Conservation (phyloP, 2,797 vertebrate genomes). For the Pampus argenteus region DNA sequence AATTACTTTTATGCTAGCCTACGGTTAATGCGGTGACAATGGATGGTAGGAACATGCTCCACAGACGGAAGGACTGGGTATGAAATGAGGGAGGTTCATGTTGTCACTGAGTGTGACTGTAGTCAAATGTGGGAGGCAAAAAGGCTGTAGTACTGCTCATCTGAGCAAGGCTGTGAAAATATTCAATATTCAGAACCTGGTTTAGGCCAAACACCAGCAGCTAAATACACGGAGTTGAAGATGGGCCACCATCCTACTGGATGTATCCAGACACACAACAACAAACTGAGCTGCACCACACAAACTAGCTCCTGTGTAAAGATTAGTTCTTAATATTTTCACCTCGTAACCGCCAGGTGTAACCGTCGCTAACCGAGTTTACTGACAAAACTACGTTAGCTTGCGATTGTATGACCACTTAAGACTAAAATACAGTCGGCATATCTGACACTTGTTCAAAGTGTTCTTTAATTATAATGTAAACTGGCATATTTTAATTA, state of each 20-base stretch:
- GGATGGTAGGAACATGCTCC: constrained; percentile 72
- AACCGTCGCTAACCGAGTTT: no score
- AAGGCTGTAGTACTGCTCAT: constrained; percentile 47
- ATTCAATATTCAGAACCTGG: constrained; percentile 40
- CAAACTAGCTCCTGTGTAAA: no score
- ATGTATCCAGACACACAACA: not conserved
- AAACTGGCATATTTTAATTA: not conserved
- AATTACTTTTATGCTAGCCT: constrained; percentile 90
- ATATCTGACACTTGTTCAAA: not conserved
- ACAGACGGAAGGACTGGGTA: constrained; percentile 68
- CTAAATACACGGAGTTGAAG: constrained; percentile 21
- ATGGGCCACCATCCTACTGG: constrained; percentile 4
- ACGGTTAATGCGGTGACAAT: constrained; percentile 86
- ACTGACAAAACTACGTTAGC: no score
- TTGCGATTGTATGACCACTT: no score
- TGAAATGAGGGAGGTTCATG: constrained; percentile 66
- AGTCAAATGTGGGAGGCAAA: constrained; percentile 58
- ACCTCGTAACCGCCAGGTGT: no score
- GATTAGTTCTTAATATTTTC: no score
- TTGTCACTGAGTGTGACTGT: constrained; percentile 59
- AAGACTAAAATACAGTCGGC: not conserved
- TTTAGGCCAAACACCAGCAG: constrained; percentile 49
- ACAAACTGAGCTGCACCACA: no score
- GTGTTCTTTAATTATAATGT: not conserved
- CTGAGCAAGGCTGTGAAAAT: constrained; percentile 38